Conservation (phyloP, 2,888 invertebrate species). For the Bibio marci region DNA sequence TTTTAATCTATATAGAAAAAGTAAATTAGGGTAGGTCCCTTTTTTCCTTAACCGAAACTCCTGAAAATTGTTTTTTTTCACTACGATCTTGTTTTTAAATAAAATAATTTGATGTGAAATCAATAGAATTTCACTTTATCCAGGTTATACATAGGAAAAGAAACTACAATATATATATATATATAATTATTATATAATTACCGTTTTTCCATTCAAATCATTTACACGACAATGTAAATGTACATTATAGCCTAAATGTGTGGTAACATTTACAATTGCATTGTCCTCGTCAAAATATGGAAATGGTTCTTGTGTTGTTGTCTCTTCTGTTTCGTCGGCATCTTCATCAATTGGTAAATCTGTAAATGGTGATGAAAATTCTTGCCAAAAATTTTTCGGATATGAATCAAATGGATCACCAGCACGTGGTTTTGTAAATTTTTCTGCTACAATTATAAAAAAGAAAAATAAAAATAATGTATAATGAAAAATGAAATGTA, state of each 20-base stretch:
- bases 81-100: too few relatives aligned
- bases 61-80: too few relatives aligned
- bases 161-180: not conserved
- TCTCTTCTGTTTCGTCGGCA: constrained; percentile 26
- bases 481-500: too few relatives aligned
- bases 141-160: too few relatives aligned
- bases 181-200: constrained; percentile 20
- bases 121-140: too few relatives aligned
- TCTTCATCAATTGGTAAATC: constrained; percentile 28
- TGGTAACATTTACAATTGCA: constrained; percentile 44
- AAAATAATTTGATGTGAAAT: too few relatives aligned
- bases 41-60: too few relatives aligned
- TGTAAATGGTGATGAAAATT: constrained; percentile 29
- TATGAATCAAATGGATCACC: constrained; percentile 30
- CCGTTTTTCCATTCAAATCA: constrained; percentile 51
- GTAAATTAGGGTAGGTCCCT: too few relatives aligned
- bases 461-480: too few relatives aligned
- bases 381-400: constrained; percentile 30
- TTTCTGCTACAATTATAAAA: too few relatives aligned
- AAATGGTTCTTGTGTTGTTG: constrained; percentile 48
- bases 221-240: constrained; percentile 49
- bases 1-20: too few relatives aligned
- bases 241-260: constrained; percentile 45
- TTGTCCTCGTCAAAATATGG: constrained; percentile 54
- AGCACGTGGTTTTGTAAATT: constrained; percentile 23